These are phyloP conservation scores for Meloidogyne exigua DNA, from an alignment of 1,140 invertebrate species.

Conservation along the genomic window DNA sequence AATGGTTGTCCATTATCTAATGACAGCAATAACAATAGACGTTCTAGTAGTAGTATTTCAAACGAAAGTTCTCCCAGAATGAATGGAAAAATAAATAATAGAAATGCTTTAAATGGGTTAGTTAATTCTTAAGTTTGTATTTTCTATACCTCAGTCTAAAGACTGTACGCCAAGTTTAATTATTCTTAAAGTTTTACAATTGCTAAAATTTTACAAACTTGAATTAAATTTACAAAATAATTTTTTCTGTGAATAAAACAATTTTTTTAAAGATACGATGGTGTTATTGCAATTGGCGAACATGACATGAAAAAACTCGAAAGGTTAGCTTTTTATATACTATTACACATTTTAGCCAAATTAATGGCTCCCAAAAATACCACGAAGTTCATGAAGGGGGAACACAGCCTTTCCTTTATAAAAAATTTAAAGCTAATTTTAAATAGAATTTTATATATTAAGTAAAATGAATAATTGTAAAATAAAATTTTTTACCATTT, in stretches of 20 bases:
- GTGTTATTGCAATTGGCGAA: constrained; percentile 2
- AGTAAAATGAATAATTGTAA: not conserved
- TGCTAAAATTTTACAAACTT: no score
- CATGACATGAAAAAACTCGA: constrained; percentile 17
- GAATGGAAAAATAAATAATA: not conserved
- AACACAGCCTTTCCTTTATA: no score
- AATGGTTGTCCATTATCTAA: not conserved
- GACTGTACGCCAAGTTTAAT: no score
- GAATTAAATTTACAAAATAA: no score
- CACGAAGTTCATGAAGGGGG: no score
- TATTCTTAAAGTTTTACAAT: no score
- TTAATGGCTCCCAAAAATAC: not conserved
- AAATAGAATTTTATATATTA: not conserved
- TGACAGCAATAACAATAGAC: not conserved
- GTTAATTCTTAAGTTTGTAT: not conserved
- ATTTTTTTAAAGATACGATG: not conserved
- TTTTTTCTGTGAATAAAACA: not conserved
- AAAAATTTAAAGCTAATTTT: not conserved
- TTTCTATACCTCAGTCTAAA: no score
- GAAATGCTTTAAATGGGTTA: not conserved
- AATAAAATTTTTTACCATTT: no score
- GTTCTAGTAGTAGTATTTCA: not conserved
- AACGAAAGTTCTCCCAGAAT: not conserved
- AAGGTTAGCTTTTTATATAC: constrained; percentile 7
- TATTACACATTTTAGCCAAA: not conserved